Percentiles rank a stretch among this genome's conserved stretches.
phyloP scores from a whole-genome alignment of 2,113 vertebrate species.

The Alaudala cheleensis region DNA sequence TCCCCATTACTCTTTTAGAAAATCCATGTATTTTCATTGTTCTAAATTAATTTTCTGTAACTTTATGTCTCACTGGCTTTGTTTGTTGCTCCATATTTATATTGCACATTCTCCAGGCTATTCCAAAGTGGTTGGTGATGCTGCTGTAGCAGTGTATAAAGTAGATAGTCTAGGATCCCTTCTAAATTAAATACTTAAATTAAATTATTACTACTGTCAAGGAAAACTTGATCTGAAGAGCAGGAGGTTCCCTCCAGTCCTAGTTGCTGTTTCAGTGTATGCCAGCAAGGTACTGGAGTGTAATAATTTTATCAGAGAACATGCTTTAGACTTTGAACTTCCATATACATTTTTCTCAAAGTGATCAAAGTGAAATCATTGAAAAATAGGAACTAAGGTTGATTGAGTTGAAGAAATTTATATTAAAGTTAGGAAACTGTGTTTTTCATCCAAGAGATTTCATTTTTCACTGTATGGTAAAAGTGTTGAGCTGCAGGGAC shows the following conservation, averaged over 20 bases:
- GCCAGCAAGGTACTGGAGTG: not conserved
- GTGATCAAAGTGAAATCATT: not conserved
- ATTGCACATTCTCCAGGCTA: not conserved
- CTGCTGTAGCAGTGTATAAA: not conserved
- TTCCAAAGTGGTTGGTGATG: not conserved
- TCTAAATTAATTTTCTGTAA: not conserved
- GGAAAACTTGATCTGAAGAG: not conserved
- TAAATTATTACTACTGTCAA: not conserved
- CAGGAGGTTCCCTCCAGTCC: not conserved
- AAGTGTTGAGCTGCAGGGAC: not conserved
- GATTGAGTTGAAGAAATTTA: not conserved
- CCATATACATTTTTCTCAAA: not conserved
- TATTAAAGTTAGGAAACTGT: not conserved
- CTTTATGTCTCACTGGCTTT: not conserved
- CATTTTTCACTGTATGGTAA: not conserved
- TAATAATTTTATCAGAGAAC: not conserved
- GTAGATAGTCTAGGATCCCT: not conserved
- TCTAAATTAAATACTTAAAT: not conserved
- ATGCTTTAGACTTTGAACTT: not conserved
- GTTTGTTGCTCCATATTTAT: not conserved
- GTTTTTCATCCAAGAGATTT: not conserved
- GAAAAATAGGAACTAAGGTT: not conserved
- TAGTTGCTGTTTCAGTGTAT: not conserved
- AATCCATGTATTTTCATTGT: not conserved
- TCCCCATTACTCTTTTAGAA: not conserved